Percentiles rank a stretch among this genome's conserved stretches.
These are phyloP conservation scores for Epicauta chinensis DNA, from an alignment of 1,140 invertebrate species.

Conservation along the genomic window DNA sequence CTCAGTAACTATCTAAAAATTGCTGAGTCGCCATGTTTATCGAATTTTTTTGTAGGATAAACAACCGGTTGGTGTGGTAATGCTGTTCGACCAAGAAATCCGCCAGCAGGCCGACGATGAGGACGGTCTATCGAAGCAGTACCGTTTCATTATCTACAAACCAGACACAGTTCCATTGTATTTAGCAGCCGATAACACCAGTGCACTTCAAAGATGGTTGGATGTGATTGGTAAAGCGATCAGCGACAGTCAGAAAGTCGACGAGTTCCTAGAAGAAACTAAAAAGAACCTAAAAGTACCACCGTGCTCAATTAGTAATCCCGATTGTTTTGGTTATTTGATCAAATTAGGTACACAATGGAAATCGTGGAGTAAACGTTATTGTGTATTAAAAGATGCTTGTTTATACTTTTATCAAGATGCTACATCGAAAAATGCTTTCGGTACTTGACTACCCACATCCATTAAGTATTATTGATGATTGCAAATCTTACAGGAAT, in stretches of 20 bases:
- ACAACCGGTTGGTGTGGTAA: constrained; percentile 84
- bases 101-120: constrained; percentile 55
- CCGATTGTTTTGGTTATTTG: constrained; percentile 88
- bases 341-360: constrained; percentile 71
- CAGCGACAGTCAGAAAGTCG: constrained; percentile 51
- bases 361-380: constrained; percentile 84
- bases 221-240: constrained; percentile 65
- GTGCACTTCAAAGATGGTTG: constrained; percentile 68
- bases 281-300: constrained; percentile 62
- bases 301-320: constrained; percentile 64
- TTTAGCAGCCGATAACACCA: constrained; percentile 74
- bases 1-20: constrained; percentile 50
- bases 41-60: constrained; percentile 59
- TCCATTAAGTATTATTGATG: too few relatives aligned
- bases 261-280: constrained; percentile 71
- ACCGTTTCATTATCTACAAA: constrained; percentile 69
- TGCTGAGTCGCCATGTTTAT: background rate
- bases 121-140: constrained; percentile 41
- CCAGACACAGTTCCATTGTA: constrained; percentile 69
- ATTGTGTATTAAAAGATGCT: constrained; percentile 93
- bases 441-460: constrained; percentile 64
- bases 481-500: constrained; percentile 57
- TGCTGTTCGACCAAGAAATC: constrained; percentile 77
- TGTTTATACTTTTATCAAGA: constrained; percentile 92
- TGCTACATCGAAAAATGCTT: constrained; percentile 74